A percentile compares a stretch with the other conserved stretches of the same genome.
These are phyloP conservation scores for Diachasmimorpha longicaudata DNA, from an alignment of 1,140 invertebrate species.

Conservation along the genomic window DNA sequence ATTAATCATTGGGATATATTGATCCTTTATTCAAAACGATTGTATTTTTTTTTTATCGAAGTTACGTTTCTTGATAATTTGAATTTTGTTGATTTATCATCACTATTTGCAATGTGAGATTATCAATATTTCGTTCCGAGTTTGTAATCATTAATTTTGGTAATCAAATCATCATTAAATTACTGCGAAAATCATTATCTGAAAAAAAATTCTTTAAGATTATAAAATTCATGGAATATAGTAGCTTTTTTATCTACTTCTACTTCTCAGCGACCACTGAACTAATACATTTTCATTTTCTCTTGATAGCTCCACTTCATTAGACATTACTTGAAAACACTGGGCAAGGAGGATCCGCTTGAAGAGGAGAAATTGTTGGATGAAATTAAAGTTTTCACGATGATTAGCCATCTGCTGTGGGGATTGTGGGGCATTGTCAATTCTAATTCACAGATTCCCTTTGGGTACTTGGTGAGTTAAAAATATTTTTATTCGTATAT, in stretches of 20 bases:
- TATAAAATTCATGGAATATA: too few species aligned
- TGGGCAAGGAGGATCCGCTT: slow-evolving; percentile 48
- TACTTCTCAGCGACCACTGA: slow-evolving; percentile 27
- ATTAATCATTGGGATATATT: too few species aligned
- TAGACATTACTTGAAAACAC: slow-evolving; percentile 64
- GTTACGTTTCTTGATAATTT: too few species aligned
- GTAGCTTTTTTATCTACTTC: neutral
- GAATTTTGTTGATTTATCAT: too few species aligned
- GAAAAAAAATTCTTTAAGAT: too few species aligned
- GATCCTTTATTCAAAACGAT: too few species aligned
- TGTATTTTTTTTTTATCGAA: too few species aligned
- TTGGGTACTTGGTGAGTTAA: slow-evolving; percentile 89
- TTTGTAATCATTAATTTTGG: too few species aligned
- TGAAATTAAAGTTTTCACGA: slow-evolving; percentile 82
- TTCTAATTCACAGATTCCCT: slow-evolving; percentile 87
- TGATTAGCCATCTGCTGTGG: slow-evolving; percentile 95
- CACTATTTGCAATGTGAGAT: too few species aligned
- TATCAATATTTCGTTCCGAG: too few species aligned
- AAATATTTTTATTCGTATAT: neutral
- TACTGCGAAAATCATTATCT: too few species aligned
- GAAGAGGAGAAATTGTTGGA: slow-evolving; percentile 70
- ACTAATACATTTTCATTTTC: slow-evolving; percentile 31
- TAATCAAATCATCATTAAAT: too few species aligned
- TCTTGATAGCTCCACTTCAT: slow-evolving; percentile 68
- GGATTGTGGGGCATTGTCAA: slow-evolving; percentile 90